A percentile compares a stretch with the other conserved stretches of the same genome.
Conservation (phyloP, 1,140 invertebrate species). For the Antheraea pernyi region DNA sequence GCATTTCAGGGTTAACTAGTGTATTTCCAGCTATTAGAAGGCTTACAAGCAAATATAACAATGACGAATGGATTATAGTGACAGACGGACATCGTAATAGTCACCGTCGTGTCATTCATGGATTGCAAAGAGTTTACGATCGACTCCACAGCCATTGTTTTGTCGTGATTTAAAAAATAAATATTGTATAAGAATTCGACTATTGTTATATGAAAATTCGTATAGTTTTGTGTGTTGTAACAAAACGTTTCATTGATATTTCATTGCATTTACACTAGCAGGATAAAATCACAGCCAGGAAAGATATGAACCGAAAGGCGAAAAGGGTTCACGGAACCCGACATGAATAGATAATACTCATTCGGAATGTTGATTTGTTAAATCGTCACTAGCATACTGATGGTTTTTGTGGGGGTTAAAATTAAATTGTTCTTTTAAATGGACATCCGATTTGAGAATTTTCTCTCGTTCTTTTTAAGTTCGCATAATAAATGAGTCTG, state of each 20-base stretch:
- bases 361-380: conserved; percentile 35
- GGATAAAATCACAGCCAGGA: conserved; percentile 47
- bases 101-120: too few relatives aligned
- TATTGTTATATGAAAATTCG: neutral
- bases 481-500: neutral
- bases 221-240: conserved; percentile 18
- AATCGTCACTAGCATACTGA: conserved; percentile 33
- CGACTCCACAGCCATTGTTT: too few relatives aligned
- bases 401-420: conserved; percentile 24
- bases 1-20: too few relatives aligned
- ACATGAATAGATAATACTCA: conserved; percentile 30
- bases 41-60: too few relatives aligned
- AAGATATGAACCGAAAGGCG: conserved; percentile 51
- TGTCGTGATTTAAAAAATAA: too few relatives aligned
- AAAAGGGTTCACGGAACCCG: conserved; percentile 38
- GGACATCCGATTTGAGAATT: conserved; percentile 10
- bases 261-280: conserved; percentile 42
- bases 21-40: too few relatives aligned
- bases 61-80: too few relatives aligned
- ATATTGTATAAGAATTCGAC: too few relatives aligned
- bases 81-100: too few relatives aligned
- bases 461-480: conserved; percentile 5
- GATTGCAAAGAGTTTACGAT: too few relatives aligned
- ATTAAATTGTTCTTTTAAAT: conserved; percentile 27
- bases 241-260: conserved; percentile 42